Base-by-base conservation (phyloP, 2,113 vertebrate species). In the Glaucidium brasilianum region DNA sequence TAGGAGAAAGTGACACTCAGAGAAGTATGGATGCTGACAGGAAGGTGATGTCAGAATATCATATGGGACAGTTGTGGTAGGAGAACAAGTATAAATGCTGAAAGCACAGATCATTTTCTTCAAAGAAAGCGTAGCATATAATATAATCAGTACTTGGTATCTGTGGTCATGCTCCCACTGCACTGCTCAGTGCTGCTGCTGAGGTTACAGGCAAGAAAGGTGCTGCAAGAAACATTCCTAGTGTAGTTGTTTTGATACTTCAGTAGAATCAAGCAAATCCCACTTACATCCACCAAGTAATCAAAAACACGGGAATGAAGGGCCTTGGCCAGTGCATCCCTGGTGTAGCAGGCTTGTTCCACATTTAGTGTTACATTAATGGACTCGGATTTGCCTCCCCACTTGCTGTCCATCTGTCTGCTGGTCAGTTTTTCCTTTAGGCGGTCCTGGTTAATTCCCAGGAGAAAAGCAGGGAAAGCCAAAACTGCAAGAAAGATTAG, bases 361-460 rank as follows among this genome's bases (percentile, higher is more conserved):
- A 99, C 99, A 0, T 99, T 99, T 58, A 99, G 98, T 0, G 99
- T 99, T 93, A 99, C 99, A 0, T 99, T 97, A 27, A 99, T 99
- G 59, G 99, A 99, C 96, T 99, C 99, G 0, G 99, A 97, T 45
- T 99, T 98, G 62, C 98, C 99, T 17, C 99, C 99, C 99, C 99
- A 99, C 95, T 99, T 99, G 98, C 99, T 99, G 89, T 99, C 99
- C 99, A 99, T 99, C 98, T 99, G 99, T 39, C 99, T 97, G 97
- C 99, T 99, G 22, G 99, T 99, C 84, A 99, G 97, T 82, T 99
- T 99, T 89, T 99, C 99, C 91, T 99, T 99, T 52, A 99, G 96
- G 35, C 99, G 98, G 19, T 98, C 97, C 97, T 99, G 99, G 94
- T 99, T 98, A 68, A 99, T 99, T 39, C 99, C 99, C 95, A 99